Evolutionary conservation across 2,888 invertebrate genomes (phyloP), one percentile per base, ranked within the genome.

Genomic region (Phengaris arion): DNA sequence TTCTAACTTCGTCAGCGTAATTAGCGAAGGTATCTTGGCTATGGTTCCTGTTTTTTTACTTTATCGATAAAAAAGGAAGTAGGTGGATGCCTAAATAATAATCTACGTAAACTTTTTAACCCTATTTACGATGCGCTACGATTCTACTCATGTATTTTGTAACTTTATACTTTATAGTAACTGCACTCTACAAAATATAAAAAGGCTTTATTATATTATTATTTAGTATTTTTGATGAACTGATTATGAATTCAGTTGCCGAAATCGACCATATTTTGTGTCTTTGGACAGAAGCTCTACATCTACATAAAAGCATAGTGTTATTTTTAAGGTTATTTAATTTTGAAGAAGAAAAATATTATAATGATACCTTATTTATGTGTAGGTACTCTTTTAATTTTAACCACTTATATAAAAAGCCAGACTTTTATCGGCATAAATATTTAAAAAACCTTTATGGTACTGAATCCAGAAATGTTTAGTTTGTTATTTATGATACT

Each of bases 21-120:
- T 1, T 22, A 22, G 22, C 22, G 22, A 22, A 22, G 22, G 22
- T 22, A 22, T 22, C 22, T 22, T 22, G 22, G 22, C 22, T 22
- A 22, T 22, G 22, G 22, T 22, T 22, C 22, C 22, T n/a, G n/a
- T 72, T 76, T 74, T 75, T 75, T 5, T 48, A 74, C 59, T 75
- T 59, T 59, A 15, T 22, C 22, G 6, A 6, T 45, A 64, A 45
- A 64, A 64, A 15, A 10, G 59, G 22, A 22, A 7, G 3, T n/a
- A 59, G 64, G 12, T 59, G 22, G 64, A 64, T 64, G 12, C 64
- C 10, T 35, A 10, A 35, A 64, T 10, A 10, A 22, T 22, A 35
- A 2, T 6, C 35, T 64, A 12, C 9, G 9, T 52, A 15, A 4
- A 10, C 10, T 22, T 64, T 35, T 64, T 64, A 64, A 45, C 64